Evolutionary conservation across 2,888 invertebrate species (phyloP).

Genomic region (Adelognathus sp.): DNA sequence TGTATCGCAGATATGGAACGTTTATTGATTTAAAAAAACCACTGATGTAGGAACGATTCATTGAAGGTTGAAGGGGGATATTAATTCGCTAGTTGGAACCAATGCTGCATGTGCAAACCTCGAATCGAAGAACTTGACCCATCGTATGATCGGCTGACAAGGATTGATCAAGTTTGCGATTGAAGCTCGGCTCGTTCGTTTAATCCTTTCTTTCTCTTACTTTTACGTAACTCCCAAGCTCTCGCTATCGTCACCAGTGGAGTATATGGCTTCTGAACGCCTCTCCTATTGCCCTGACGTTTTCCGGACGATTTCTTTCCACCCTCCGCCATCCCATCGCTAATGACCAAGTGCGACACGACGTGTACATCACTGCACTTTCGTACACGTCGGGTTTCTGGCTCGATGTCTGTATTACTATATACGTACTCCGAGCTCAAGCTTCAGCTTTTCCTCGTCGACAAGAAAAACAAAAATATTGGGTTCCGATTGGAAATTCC

Average conservation of each 20-base stretch:
- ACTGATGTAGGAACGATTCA: too few relatives aligned
- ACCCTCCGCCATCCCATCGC: background rate
- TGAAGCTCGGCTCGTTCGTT: slow-evolving; percentile 32
- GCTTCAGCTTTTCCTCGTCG: background rate
- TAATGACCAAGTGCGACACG: slow-evolving; percentile 3
- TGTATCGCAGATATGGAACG: too few relatives aligned
- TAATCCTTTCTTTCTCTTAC: background rate
- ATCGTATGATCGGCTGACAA: slow-evolving; percentile 21
- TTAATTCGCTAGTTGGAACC: background rate
- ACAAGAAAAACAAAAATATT: background rate
- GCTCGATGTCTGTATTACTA: background rate
- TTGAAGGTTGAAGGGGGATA: background rate
- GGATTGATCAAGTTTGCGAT: slow-evolving; percentile 54
- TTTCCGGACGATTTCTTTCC: slow-evolving; percentile 4
- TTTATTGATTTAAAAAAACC: background rate
- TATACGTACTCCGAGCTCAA: background rate
- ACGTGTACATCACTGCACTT: background rate
- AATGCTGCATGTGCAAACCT: background rate
- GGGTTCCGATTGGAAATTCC: background rate
- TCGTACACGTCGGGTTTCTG: slow-evolving; percentile 21
- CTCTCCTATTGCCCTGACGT: slow-evolving; percentile 1
- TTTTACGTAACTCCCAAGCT: slow-evolving; percentile 57
- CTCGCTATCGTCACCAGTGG: slow-evolving; percentile 14
- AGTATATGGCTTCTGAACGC: slow-evolving; percentile 46
- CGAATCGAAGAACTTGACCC: slow-evolving; percentile 39